Conservation (phyloP, 2,113 vertebrate genomes). For the Athene noctua region DNA sequence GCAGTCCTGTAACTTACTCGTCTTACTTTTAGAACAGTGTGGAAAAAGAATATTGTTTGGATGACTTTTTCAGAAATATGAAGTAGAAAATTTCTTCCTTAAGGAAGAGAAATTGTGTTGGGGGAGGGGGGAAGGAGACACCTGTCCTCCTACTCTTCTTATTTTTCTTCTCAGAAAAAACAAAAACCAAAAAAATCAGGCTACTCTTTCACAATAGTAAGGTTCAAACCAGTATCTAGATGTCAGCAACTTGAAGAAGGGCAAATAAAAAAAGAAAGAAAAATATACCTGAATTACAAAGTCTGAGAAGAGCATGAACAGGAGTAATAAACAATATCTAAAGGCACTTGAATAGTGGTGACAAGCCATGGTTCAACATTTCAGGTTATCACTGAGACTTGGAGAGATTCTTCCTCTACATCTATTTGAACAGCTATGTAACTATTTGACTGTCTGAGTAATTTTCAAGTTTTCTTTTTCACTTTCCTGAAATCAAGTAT, state of each 20-base stretch:
- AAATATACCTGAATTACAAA: background rate
- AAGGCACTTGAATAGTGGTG: background rate
- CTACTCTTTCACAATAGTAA: background rate
- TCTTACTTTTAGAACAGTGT: background rate
- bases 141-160: background rate
- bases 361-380: background rate
- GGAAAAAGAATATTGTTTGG: background rate
- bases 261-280: background rate
- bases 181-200: too few relatives aligned
- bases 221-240: background rate
- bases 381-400: background rate
- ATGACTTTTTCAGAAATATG: background rate
- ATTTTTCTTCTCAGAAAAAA: background rate
- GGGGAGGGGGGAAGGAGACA: accelerated
- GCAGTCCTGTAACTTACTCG: background rate
- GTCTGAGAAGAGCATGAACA: background rate
- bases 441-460: background rate
- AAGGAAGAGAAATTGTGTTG: background rate
- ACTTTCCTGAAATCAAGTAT: background rate
- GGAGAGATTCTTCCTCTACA: background rate
- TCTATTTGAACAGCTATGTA: background rate
- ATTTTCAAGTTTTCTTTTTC: background rate
- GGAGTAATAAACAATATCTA: background rate
- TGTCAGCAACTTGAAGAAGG: background rate
- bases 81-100: background rate